phyloP scores from a whole-genome alignment of 2,113 vertebrate species.

The Serranochromis macrocephalus region DNA sequence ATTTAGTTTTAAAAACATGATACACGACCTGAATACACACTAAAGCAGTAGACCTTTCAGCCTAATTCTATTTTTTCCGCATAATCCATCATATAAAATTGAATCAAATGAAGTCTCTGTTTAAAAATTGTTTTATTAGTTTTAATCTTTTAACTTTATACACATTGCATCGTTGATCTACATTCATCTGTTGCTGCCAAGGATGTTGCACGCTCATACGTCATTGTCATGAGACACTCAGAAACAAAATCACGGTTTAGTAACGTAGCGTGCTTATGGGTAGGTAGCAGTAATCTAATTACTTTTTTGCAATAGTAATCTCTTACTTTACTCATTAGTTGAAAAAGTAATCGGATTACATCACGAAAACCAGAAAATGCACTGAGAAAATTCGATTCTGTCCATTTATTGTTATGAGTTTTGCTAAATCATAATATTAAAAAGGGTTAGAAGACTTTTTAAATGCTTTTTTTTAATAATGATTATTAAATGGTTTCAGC shows the following conservation, averaged over 20 bases:
- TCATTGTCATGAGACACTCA: neutral
- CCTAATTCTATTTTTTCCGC: neutral
- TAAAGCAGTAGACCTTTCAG: neutral
- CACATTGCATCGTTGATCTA: neutral
- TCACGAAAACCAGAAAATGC: neutral
- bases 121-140: neutral
- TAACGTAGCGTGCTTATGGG: neutral
- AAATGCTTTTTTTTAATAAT: neutral
- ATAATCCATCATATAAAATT: neutral
- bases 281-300: neutral
- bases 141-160: neutral
- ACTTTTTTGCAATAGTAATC: neutral
- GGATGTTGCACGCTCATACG: neutral
- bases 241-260: neutral
- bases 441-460: neutral
- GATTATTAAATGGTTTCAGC: neutral
- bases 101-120: neutral
- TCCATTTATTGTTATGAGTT: neutral
- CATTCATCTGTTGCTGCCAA: neutral
- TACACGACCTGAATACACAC: neutral
- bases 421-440: neutral
- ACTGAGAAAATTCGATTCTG: accelerated
- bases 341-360: neutral
- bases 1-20: neutral
- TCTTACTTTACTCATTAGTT: neutral